Base-by-base conservation (phyloP, 2,797 vertebrate species). In the Serranus cabrilla region DNA sequence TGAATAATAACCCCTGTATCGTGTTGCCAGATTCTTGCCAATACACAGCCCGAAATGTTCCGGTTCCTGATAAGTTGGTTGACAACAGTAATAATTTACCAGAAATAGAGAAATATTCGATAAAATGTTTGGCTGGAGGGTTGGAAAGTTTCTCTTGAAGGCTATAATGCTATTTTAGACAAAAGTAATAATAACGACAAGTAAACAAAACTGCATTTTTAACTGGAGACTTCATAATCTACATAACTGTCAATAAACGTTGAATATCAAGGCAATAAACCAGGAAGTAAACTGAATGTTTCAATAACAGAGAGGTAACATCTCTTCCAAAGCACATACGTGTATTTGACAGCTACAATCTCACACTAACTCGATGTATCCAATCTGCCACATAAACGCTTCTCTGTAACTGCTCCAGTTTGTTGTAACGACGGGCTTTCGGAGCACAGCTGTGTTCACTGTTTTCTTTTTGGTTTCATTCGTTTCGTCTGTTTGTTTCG, bases 221-320 rank as follows among this genome's bases (percentile, higher is more conserved):
- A 76, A 59, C 11, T 21, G 42, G 43, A 51, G 11, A 62, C 25
- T 66, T 39, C 71, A n/a, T 43, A 21, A 64, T 55, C n/a, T 25
- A 37, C 54, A 27, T 11, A 70, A 20, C 45, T 50, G n/a, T 64
- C 52, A 80, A 78, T 83, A 83, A 84, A 20, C 17, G 39, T 8
- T 61, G 23, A 83, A 71, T 14, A 79, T 20, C 12, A 42, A 80
- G 55, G 83, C 89, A 89, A 90, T 91, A 89, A 90, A 67, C 59
- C 25, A 62, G 81, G 74, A 88, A 84, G 86, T 80, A 75, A 47
- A 59, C 55, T 1, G 7, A 52, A 70, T 7, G 8, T 67, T 76
- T 72, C 46, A 81, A 78, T 80, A 81, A 61, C 21, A 70, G 25
- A 54, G 25, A 78, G 45, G 25, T 47, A 69, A 13, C 58, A 49